These are phyloP conservation scores for Agonum fuliginosum DNA, from an alignment of 2,888 invertebrate genomes.

Conservation along the genomic window DNA sequence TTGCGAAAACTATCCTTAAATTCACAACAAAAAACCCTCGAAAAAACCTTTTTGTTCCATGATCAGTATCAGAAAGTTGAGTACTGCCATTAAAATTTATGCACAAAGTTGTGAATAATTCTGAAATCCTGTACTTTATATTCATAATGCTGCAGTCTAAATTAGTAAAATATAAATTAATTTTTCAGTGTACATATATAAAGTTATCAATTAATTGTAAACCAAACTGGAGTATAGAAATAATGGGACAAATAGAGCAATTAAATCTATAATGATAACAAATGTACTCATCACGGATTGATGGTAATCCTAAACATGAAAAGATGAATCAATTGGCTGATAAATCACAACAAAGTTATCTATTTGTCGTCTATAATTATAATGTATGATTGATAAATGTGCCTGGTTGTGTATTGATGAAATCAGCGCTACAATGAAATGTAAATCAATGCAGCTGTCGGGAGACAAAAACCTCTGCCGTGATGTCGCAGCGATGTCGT, in stretches of 20 bases:
- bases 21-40: too few species aligned
- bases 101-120: too few species aligned
- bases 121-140: too few species aligned
- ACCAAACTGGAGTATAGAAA: too few species aligned
- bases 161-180: too few species aligned
- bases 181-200: too few species aligned
- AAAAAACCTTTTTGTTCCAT: too few species aligned
- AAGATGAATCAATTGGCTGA: slow-evolving; percentile 24
- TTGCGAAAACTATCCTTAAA: too few species aligned
- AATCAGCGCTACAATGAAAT: slow-evolving; percentile 17
- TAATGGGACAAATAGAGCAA: background rate
- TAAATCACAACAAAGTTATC: slow-evolving; percentile 2
- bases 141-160: too few species aligned
- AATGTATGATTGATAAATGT: slow-evolving; percentile 40
- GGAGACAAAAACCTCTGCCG: background rate
- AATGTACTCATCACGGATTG: background rate
- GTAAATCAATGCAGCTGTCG: slow-evolving; percentile 16
- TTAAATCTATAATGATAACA: background rate
- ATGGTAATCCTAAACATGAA: slow-evolving; percentile 14
- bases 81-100: too few species aligned
- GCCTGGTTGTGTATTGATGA: slow-evolving; percentile 16
- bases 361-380: slow-evolving; percentile 7
- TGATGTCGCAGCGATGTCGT: background rate
- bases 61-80: too few species aligned
- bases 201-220: too few species aligned